Evolutionary conservation across 2,797 vertebrate genomes (phyloP).

Genomic region (Hypotaenidia okinawae): DNA sequence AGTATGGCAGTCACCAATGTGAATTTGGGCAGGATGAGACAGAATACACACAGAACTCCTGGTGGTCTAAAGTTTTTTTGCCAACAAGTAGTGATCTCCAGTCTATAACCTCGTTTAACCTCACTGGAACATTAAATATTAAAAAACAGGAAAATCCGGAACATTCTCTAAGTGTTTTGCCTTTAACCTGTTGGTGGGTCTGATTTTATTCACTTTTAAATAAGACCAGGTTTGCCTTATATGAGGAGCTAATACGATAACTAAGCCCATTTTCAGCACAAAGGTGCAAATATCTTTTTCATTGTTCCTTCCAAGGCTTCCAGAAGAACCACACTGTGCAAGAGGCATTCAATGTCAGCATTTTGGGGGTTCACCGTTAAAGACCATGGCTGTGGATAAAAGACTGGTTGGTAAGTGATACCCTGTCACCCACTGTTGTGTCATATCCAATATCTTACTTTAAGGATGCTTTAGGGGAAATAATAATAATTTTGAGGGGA

Average conservation of each 20-base stretch:
- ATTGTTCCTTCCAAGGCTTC: conserved; percentile 39
- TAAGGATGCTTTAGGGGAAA: conserved; percentile 38
- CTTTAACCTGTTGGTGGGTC: not conserved
- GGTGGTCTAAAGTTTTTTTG: not conserved
- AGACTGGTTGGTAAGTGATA: conserved; percentile 16
- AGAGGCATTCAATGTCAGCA: not conserved
- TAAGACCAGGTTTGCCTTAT: conserved; percentile 68
- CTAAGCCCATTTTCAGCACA: conserved; percentile 72
- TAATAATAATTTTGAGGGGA: conserved; percentile 54
- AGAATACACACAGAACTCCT: not conserved
- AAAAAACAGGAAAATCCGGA: not conserved
- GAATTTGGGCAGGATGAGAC: not conserved
- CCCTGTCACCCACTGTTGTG: not conserved
- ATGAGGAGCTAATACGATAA: conserved; percentile 73
- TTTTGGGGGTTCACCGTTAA: conserved; percentile 32
- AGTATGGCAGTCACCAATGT: not conserved
- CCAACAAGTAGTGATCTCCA: not conserved
- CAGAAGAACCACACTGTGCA: conserved; percentile 26
- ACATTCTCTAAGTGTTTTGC: not conserved
- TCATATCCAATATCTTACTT: conserved; percentile 19
- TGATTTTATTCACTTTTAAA: conserved; percentile 67
- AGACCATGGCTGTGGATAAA: conserved; percentile 40
- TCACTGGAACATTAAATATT: not conserved
- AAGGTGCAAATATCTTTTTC: conserved; percentile 63
- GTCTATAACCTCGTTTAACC: not conserved